Evolutionary conservation across 2,797 vertebrate species (phyloP).

Genomic region (Phalanger gymnotis): DNA sequence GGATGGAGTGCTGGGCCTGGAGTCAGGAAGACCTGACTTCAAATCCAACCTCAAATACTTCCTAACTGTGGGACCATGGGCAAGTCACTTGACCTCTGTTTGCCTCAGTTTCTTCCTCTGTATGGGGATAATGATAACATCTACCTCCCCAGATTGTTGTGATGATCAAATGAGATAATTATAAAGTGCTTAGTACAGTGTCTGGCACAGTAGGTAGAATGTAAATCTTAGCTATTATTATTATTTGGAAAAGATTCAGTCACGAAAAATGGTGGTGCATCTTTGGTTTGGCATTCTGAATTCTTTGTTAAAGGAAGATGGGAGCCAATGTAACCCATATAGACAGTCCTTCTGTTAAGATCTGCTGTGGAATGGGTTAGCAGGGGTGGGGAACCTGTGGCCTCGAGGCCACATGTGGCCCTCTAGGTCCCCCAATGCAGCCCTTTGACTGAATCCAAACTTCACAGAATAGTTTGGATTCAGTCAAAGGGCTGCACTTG

Average conservation of each 20-base stretch:
- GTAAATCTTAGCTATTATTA: not conserved
- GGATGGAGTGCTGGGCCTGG: not conserved
- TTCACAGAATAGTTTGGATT: too few species aligned
- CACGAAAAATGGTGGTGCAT: not conserved
- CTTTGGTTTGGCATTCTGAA: conserved; percentile 23
- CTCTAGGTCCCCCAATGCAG: too few species aligned
- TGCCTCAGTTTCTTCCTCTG: not conserved
- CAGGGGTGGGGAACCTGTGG: too few species aligned
- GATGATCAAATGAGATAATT: not conserved
- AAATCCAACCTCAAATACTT: not conserved
- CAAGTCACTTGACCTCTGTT: not conserved
- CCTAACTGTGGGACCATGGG: not conserved
- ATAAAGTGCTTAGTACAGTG: not conserved
- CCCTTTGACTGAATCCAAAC: too few species aligned
- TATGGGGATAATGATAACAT: not conserved
- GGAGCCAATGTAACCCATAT: not conserved
- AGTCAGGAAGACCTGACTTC: not conserved
- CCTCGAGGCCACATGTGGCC: too few species aligned
- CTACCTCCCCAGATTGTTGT: not conserved
- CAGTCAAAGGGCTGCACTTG: too few species aligned
- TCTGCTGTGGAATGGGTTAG: not conserved
- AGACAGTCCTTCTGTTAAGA: not conserved
- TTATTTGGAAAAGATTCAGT: conserved; percentile 3
- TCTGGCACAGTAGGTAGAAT: not conserved
- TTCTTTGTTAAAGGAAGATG: conserved; percentile 29